Evolutionary conservation across 1,140 invertebrate species (phyloP), one percentile per base, ranked within the genome.

Genomic region (Panulirus ornatus): DNA sequence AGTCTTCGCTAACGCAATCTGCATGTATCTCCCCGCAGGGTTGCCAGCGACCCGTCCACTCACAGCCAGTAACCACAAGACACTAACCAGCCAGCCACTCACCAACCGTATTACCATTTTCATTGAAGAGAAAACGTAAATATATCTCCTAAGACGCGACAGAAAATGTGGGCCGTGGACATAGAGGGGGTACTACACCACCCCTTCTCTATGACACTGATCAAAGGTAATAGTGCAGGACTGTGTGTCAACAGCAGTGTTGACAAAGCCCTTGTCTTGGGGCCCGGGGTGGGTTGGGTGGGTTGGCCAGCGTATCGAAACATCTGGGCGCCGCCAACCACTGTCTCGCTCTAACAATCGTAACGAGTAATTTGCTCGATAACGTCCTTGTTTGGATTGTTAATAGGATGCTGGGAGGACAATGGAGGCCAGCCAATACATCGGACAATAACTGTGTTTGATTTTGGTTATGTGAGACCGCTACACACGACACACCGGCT

Each of bases 291-390:
- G n/a, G n/a, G n/a, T n/a, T n/a, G n/a, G n/a, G n/a, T n/a, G n/a
- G n/a, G n/a, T n/a, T n/a, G n/a, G n/a, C n/a, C n/a, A n/a, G 22
- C 47, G n/a, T n/a, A n/a, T n/a, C n/a, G n/a, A n/a, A n/a, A 30
- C 82, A 70, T 71, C 66, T 44, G 82, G n/a, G 27, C 47, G 2
- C 47, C 1, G 8, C 47, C 71, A 14, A n/a, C 30, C 84, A n/a
- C 73, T 76, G 19, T 40, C 63, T 71, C 83, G 22, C 73, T 36
- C 84, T 86, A 86, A 86, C 84, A 86, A 86, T 86, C 47, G 84
- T 86, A 86, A 86, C 84, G 44, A 86, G 84, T 86, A 76, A 86
- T 86, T 86, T 86, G 83, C 84, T 86, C 84, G 73, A 86, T 86
- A 86, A 86, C 84, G 84, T 51, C 73, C 84, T 86, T 86, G 84